Base-by-base conservation (phyloP, 2,888 invertebrate genomes). In the Tenthredo notha region DNA sequence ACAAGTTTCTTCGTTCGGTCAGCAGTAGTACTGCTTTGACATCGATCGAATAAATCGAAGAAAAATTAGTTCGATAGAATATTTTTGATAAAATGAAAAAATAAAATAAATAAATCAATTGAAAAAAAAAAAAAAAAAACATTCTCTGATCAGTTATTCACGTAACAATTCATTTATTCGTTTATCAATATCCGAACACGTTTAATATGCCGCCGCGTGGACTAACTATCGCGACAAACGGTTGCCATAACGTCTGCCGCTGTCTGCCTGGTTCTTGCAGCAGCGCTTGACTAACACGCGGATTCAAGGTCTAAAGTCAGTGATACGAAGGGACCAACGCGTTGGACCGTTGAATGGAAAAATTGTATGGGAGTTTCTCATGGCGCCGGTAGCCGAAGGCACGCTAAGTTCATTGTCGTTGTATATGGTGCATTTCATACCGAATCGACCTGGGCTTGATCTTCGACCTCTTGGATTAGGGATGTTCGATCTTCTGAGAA, bases 331-430 rank as follows among this genome's bases (percentile, higher is more conserved):
- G 25, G 67, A 65, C 43, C 47, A 67, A 83, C 47, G 67, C 50
- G 83, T 29, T 67, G 83, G 83, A 67, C 83, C 47, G 65, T 83
- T 83, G 83, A 67, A 83, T 83, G 67, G 65, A 91, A 90, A 90
- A 89, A 85, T 87, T 86, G 85, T 89, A 89, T 91, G 92, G 88
- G 91, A 92, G 86, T 88, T 91, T 92, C 91, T 88, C 92, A 91
- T 90, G 89, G 84, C 88, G 90, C 89, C 90, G 85, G 87, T 90
- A 88, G 89, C 78, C 86, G 80, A 40, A 61, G 78, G 78, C n/a
- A 84, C 21, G 65, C 85, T 88, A 89, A 88, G 90, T 91, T 91
- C 90, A 91, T 90, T 91, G 90, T 88, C 90, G 88, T 86, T 85
- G 37, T 47, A 29, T 47, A 77, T n/a, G 18, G 29, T 33, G 33